phyloP scores from a whole-genome alignment of 2,888 invertebrate species.

The Dryobotodes eremita region DNA sequence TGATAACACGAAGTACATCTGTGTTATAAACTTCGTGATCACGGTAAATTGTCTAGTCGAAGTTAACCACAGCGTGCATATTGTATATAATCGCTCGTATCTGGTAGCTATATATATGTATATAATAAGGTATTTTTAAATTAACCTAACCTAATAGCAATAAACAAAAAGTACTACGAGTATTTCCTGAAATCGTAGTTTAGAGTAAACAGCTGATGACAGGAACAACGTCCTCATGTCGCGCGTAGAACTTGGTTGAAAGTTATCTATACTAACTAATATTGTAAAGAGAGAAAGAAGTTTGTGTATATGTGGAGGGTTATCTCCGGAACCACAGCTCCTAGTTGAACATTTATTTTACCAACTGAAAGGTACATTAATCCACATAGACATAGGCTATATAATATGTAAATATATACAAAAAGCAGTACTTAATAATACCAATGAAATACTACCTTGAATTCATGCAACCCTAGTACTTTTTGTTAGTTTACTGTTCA shows the following conservation, averaged over 20 bases:
- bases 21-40: not conserved
- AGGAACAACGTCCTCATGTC: not conserved
- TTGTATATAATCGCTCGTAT: not conserved
- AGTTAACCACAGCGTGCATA: not conserved
- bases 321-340: not conserved
- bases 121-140: not conserved
- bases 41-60: not conserved
- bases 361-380: not conserved
- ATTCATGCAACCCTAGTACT: not conserved
- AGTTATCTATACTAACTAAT: not conserved
- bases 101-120: not conserved
- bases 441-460: not conserved
- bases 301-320: not conserved
- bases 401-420: not conserved
- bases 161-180: not conserved
- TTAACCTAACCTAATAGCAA: too few species aligned
- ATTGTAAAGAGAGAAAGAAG: not conserved
- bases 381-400: not conserved
- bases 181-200: not conserved
- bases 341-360: not conserved
- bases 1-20: too few species aligned
- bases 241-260: not conserved
- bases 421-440: not conserved
- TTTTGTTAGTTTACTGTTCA: not conserved
- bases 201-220: not conserved